Evolutionary conservation across 2,113 vertebrate genomes (phyloP).

Genomic region (Rafetus swinhoei): DNA sequence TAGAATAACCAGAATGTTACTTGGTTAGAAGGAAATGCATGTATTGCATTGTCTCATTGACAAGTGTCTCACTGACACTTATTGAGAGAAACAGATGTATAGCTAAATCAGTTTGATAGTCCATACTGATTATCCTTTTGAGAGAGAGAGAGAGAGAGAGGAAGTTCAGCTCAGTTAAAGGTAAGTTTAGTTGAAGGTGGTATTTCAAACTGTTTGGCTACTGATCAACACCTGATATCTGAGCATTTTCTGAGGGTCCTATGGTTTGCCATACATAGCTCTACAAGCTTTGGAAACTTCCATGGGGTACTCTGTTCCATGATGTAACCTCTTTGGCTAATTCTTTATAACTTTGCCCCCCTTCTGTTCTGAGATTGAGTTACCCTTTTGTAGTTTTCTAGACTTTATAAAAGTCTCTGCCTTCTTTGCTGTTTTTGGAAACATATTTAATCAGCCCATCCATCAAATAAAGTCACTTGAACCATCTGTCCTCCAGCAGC

Average conservation of each 20-base stretch:
- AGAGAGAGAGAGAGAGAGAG: background rate
- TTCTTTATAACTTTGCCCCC: background rate
- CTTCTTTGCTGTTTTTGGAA: background rate
- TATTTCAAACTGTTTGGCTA: background rate
- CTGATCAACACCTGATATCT: background rate
- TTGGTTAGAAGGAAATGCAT: background rate
- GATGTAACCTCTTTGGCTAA: accelerated
- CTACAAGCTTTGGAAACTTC: background rate
- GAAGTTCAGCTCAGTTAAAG: background rate
- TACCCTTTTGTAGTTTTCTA: background rate
- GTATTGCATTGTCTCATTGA: too few relatives aligned
- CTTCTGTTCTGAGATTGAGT: background rate
- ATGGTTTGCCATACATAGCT: background rate
- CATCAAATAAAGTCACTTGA: background rate
- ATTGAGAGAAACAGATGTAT: background rate
- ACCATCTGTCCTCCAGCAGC: background rate
- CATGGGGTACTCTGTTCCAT: background rate
- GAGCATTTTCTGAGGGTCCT: background rate
- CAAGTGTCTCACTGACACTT: background rate
- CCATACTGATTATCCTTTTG: background rate
- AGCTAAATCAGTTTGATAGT: background rate
- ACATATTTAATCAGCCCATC: background rate
- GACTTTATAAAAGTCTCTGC: accelerated
- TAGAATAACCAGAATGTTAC: background rate
- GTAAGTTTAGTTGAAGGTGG: background rate